phyloP scores from a whole-genome alignment of 1,140 invertebrate species.

The Ips nitidus region DNA sequence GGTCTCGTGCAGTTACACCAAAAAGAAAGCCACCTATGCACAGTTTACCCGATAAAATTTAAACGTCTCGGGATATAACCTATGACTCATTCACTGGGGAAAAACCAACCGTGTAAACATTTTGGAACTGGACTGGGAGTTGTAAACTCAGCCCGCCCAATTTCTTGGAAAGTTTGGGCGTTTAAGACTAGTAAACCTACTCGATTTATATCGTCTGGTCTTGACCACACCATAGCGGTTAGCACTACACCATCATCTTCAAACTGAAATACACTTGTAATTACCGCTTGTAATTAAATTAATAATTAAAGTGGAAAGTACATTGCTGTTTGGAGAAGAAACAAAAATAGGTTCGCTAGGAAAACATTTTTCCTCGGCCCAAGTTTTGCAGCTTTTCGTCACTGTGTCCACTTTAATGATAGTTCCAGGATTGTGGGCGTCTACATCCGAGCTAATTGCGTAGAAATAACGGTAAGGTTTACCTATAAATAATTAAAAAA shows the following conservation, averaged over 20 bases:
- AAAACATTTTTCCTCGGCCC: constrained; percentile 73
- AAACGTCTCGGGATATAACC: too few relatives aligned
- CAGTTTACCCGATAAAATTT: too few relatives aligned
- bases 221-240: constrained; percentile 66
- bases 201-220: constrained; percentile 58
- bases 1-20: too few relatives aligned
- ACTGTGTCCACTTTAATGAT: constrained; percentile 75
- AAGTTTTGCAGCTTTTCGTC: constrained; percentile 65
- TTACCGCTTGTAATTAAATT: background rate
- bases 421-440: constrained; percentile 75
- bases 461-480: constrained; percentile 83
- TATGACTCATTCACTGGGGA: constrained; percentile 43
- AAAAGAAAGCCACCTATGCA: too few relatives aligned
- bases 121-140: constrained; percentile 75
- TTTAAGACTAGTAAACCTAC: constrained; percentile 71
- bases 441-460: constrained; percentile 84
- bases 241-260: constrained; percentile 78
- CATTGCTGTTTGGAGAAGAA: constrained; percentile 65
- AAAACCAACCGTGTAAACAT: constrained; percentile 80
- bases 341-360: constrained; percentile 90
- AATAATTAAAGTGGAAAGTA: constrained; percentile 44
- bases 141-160: constrained; percentile 66
- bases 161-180: constrained; percentile 66
- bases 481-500: constrained; percentile 46
- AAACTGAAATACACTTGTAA: constrained; percentile 50